These are phyloP conservation scores for Gambusia holbrooki DNA, from an alignment of 2,113 vertebrate genomes.

Conservation along the genomic window DNA sequence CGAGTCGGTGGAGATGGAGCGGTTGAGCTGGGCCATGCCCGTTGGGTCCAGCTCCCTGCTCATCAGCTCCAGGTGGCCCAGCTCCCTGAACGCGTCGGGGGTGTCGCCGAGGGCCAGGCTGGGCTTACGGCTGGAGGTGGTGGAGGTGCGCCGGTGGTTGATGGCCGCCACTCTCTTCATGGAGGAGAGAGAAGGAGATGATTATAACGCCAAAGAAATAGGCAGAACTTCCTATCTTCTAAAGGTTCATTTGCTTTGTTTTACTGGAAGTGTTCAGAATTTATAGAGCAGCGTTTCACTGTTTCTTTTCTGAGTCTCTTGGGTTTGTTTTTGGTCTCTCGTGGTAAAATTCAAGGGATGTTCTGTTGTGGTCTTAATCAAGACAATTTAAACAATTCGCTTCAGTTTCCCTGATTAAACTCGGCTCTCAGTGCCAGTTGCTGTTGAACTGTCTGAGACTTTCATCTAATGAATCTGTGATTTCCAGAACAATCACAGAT, in stretches of 20 bases:
- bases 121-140: constrained; percentile 78
- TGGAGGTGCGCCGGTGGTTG: constrained; percentile 74
- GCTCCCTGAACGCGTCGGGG: constrained; percentile 88
- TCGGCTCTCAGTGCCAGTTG: no score
- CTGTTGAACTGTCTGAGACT: no score
- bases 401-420: no score
- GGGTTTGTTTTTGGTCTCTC: background rate
- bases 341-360: background rate
- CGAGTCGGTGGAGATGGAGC: constrained; percentile 92
- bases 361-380: no score
- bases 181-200: background rate
- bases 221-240: background rate
- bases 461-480: background rate
- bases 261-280: no score
- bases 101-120: constrained; percentile 88
- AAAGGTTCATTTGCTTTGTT: no score
- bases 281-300: background rate
- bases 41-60: constrained; percentile 87
- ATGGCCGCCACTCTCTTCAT: constrained; percentile 80
- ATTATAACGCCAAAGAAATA: background rate
- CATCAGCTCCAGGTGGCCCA: constrained; percentile 95
- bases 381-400: no score
- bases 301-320: no score
- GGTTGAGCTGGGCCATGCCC: constrained; percentile 78
- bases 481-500: background rate